phyloP scores from a whole-genome alignment of 2,113 vertebrate species.

The Lutjanus erythropterus region DNA sequence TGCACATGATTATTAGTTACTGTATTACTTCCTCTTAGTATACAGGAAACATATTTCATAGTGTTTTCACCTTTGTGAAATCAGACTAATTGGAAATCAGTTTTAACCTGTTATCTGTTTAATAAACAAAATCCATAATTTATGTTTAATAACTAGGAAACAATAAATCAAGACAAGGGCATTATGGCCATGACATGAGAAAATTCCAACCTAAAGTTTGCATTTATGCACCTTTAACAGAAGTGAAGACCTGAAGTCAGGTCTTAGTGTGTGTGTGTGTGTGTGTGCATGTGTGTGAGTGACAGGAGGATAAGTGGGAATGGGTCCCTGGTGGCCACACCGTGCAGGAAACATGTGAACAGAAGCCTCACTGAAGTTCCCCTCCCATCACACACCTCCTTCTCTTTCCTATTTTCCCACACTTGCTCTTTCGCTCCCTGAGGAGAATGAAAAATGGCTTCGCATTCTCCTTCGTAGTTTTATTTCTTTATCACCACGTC shows the following conservation, averaged over 20 bases:
- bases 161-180: constrained; percentile 9
- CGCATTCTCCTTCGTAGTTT: constrained; percentile 28
- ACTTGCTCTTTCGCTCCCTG: constrained; percentile 35
- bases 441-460: constrained; percentile 42
- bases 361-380: constrained; percentile 45
- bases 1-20: no score
- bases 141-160: background rate
- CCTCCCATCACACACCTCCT: constrained; percentile 44
- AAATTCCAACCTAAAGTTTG: constrained; percentile 9
- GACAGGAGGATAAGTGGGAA: constrained; percentile 61
- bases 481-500: constrained; percentile 41
- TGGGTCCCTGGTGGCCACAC: constrained; percentile 53
- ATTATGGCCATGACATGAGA: constrained; percentile 6
- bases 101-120: no score
- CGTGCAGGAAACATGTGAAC: constrained; percentile 56
- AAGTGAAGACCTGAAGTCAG: constrained; percentile 57
- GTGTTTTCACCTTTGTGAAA: no score
- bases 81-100: no score
- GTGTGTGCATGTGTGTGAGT: constrained; percentile 43
- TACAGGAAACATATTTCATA: background rate
- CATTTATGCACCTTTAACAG: constrained; percentile 1
- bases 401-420: constrained; percentile 61
- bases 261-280: constrained; percentile 22
- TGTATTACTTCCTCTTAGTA: no score
- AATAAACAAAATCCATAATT: background rate